Base-by-base conservation (phyloP, 2,888 invertebrate species). In the Scaptodrosophila latifasciaeformis region DNA sequence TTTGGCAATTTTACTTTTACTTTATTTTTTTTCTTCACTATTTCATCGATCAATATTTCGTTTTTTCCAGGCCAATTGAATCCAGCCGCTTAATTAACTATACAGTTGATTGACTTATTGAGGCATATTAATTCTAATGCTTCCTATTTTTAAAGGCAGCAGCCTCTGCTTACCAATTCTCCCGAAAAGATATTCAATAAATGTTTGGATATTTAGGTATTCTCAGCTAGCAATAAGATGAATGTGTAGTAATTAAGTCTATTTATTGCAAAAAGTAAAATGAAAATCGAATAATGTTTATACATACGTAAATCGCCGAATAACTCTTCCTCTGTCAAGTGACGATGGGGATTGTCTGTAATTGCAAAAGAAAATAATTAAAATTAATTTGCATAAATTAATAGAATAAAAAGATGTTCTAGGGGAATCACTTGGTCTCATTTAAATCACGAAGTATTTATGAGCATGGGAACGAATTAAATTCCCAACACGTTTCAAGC, bases 51-150 rank as follows among this genome's bases (percentile, higher is more conserved):
- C n/a, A n/a, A n/a, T n/a, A n/a, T n/a, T n/a, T n/a, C n/a, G n/a
- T n/a, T n/a, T n/a, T n/a, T n/a, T n/a, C n/a, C n/a, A n/a, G n/a
- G n/a, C n/a, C n/a, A n/a, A n/a, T n/a, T n/a, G n/a, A n/a, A n/a
- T n/a, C n/a, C n/a, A n/a, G n/a, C n/a, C 10, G 61, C 48, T 67
- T 78, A 77, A 80, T 75, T 65, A 75, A 60, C 50, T 62, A 49
- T 46, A 50, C 59, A 49, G 74, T 43, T 66, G 78, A 79, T 77
- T 72, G 81, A 79, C 62, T 81, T 69, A 79, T 76, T 64, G 60
- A 60, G 47, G 21, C 58, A 59, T 53, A 34, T 34, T 34, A 34
- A 34, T 7, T 15, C 12, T 34, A 34, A 34, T 34, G 15, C 15
- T 34, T 34, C 12, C 15, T 13, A 34, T 12, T 34, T 7, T 13